A percentile compares a stretch with the other conserved stretches of the same genome.
These are phyloP conservation scores for Himalopsyche anomala DNA, from an alignment of 2,888 invertebrate species.

Conservation along the genomic window DNA sequence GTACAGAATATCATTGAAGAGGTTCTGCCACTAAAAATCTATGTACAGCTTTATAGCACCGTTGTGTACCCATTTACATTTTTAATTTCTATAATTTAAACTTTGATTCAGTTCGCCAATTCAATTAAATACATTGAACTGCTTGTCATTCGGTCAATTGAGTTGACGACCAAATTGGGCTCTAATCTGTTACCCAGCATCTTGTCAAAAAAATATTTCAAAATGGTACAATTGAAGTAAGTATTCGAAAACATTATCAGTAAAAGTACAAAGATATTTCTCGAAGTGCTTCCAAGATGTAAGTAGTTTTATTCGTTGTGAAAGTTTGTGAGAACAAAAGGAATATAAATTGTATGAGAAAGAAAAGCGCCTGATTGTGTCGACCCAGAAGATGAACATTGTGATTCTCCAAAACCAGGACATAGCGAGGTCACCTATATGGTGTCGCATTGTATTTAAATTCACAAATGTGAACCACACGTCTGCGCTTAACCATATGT, in stretches of 20 bases:
- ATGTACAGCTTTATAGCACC: too few species aligned
- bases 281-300: background rate
- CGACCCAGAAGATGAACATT: conserved; percentile 16
- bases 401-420: conserved; percentile 2
- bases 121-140: too few species aligned
- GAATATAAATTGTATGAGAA: background rate
- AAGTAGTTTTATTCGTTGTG: background rate
- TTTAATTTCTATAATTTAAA: too few species aligned
- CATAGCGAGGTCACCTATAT: background rate
- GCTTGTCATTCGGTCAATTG: too few species aligned
- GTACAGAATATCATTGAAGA: too few species aligned
- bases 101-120: too few species aligned
- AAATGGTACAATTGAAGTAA: background rate
- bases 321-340: conserved; percentile 13
- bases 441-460: background rate
- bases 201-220: too few species aligned
- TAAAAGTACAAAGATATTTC: background rate
- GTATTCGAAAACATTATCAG: background rate
- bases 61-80: too few species aligned
- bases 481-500: background rate
- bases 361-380: background rate
- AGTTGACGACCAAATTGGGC: too few species aligned
- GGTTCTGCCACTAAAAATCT: too few species aligned
- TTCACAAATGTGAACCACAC: background rate
- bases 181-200: too few species aligned